Evolutionary conservation across 2,113 vertebrate genomes (phyloP).

Genomic region (Galbula dea): DNA sequence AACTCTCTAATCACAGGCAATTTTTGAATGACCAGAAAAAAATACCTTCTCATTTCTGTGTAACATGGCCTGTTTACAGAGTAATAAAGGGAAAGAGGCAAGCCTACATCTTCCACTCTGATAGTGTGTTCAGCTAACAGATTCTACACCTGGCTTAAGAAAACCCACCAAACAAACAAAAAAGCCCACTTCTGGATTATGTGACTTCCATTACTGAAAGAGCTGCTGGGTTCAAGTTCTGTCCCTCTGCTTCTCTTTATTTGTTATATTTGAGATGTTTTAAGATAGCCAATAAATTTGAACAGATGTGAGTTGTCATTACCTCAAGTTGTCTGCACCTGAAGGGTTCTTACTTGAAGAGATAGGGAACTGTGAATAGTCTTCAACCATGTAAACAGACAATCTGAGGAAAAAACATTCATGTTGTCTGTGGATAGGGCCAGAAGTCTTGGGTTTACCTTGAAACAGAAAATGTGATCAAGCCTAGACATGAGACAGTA

Average conservation of each 20-base stretch:
- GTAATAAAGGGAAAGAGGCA: slow-evolving; percentile 8
- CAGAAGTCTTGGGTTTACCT: not conserved
- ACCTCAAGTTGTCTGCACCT: not conserved
- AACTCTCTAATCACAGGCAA: not conserved
- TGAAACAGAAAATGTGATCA: not conserved
- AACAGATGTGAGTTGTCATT: not conserved
- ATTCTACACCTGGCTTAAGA: not conserved
- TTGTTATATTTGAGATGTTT: not conserved
- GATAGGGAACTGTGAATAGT: not conserved
- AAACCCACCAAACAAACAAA: not conserved
- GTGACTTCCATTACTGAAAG: not conserved
- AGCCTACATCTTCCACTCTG: not conserved
- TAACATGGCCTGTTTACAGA: slow-evolving; percentile 15
- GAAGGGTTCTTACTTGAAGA: not conserved
- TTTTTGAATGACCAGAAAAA: slow-evolving; percentile 7
- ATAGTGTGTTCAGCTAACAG: not conserved
- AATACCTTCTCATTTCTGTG: not conserved
- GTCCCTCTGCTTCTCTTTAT: not conserved
- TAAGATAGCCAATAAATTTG: not conserved
- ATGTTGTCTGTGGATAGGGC: not conserved
- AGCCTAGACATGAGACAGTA: not conserved
- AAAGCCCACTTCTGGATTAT: not conserved
- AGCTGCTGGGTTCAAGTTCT: not conserved
- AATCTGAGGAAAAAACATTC: not conserved
- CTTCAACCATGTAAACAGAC: not conserved